Conservation (phyloP, 2,113 vertebrate species). For the Cardinalis cardinalis region DNA sequence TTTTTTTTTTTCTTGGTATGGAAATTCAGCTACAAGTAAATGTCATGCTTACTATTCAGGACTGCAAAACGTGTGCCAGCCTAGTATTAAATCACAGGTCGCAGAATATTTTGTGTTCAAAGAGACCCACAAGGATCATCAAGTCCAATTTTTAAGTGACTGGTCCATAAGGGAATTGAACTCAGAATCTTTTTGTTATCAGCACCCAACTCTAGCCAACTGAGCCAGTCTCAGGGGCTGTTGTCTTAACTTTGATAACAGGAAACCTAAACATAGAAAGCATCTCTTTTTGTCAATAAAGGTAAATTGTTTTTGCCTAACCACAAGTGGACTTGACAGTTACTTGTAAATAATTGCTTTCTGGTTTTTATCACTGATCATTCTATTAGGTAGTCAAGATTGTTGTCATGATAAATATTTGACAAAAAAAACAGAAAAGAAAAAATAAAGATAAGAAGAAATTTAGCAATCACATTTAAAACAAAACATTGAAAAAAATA, state of each 20-base stretch:
- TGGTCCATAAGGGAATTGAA: neutral
- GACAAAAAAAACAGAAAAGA: neutral
- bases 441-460: neutral
- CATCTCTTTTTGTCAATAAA: neutral
- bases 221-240: neutral
- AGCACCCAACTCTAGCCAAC: accelerated
- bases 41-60: neutral
- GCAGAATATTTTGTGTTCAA: neutral
- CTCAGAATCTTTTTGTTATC: neutral
- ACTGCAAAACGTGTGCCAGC: neutral
- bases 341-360: conserved; percentile 60
- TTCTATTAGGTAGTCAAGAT: conserved; percentile 29
- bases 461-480: neutral
- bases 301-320: neutral
- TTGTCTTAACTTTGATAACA: neutral
- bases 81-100: neutral
- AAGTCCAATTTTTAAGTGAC: neutral
- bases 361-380: conserved; percentile 16
- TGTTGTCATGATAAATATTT: neutral
- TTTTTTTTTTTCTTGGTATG: neutral
- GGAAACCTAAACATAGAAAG: neutral
- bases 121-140: neutral
- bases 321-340: conserved; percentile 43
- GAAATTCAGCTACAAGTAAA: neutral
- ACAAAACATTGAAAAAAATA: neutral